These are phyloP conservation scores for Propithecus deckenii DNA, from an alignment of 2,797 vertebrate species.

Conservation along the genomic window DNA sequence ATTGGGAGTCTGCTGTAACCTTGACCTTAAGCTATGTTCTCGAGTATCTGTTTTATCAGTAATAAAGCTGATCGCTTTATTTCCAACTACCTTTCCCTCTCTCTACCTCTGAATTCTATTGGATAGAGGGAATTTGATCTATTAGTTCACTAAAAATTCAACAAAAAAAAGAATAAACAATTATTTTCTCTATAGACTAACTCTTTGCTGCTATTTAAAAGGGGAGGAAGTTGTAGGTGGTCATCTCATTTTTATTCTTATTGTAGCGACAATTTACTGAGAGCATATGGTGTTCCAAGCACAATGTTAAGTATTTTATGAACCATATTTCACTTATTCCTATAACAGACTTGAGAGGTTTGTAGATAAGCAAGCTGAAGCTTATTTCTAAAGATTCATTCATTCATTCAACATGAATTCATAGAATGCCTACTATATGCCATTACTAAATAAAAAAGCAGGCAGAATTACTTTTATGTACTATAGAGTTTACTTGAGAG, in stretches of 20 bases:
- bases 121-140: background rate
- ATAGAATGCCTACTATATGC: background rate
- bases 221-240: background rate
- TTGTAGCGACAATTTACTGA: background rate
- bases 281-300: background rate
- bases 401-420: background rate
- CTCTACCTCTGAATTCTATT: background rate
- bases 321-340: background rate
- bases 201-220: background rate
- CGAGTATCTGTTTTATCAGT: background rate
- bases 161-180: background rate
- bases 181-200: background rate
- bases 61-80: background rate
- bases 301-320: background rate
- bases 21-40: background rate
- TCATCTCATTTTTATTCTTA: conserved; percentile 7
- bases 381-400: background rate
- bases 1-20: background rate
- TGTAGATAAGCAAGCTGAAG: background rate
- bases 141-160: background rate
- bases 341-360: background rate
- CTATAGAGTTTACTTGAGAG: background rate
- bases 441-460: background rate
- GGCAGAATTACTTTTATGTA: background rate
- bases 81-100: background rate